Conservation (phyloP, 2,888 invertebrate genomes). For the Carpatolechia fugitivella region DNA sequence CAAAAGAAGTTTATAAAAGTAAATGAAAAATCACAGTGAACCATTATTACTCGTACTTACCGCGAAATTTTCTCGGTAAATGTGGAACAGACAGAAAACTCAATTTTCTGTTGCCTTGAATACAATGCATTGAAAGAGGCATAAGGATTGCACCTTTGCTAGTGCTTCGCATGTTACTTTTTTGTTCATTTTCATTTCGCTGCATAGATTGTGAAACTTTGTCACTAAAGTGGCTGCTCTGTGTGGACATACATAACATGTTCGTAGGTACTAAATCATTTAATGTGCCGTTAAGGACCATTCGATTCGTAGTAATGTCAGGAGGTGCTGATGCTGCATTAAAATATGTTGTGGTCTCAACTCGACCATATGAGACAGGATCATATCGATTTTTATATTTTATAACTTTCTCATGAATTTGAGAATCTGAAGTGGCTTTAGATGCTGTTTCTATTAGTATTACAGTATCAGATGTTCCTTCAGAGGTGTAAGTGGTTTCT, state of each 20-base stretch:
- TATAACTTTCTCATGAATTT: background rate
- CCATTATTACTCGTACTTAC: too few relatives aligned
- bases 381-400: background rate
- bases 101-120: background rate
- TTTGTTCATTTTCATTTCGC: background rate
- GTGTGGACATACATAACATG: too few relatives aligned
- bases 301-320: background rate
- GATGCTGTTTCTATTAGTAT: background rate
- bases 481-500: background rate
- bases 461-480: background rate
- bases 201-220: background rate
- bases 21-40: too few relatives aligned
- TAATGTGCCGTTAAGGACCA: too few relatives aligned
- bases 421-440: background rate
- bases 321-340: background rate
- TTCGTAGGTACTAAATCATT: too few relatives aligned
- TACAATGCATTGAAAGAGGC: background rate
- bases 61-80: background rate
- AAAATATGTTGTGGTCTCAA: background rate
- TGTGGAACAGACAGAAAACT: background rate
- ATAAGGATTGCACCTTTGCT: background rate
- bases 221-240: too few relatives aligned
- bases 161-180: too few relatives aligned
- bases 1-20: too few relatives aligned
- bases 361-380: background rate